These are phyloP conservation scores for Guaruba guarouba DNA, from an alignment of 2,113 vertebrate genomes.

Conservation along the genomic window DNA sequence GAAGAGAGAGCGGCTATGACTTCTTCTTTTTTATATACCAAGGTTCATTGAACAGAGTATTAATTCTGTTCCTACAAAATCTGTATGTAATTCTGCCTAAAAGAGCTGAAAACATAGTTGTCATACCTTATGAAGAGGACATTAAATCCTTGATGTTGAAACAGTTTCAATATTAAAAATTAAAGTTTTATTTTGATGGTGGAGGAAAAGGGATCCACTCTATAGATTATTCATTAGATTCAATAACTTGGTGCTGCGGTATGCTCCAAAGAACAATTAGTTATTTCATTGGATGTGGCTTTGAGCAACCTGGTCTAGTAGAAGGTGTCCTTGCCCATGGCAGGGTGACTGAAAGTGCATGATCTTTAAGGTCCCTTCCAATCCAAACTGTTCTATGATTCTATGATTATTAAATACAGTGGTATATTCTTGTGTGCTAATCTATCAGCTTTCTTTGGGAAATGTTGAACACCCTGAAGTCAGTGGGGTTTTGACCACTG, in stretches of 20 bases:
- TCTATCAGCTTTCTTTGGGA: neutral
- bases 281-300: neutral
- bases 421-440: neutral
- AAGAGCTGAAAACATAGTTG: neutral
- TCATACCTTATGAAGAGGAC: neutral
- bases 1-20: neutral
- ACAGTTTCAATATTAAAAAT: neutral
- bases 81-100: neutral
- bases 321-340: neutral
- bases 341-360: neutral
- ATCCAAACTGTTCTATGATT: neutral
- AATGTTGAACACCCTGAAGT: neutral
- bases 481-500: neutral
- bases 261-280: neutral
- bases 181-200: neutral
- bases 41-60: neutral
- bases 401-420: neutral
- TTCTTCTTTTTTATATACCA: neutral
- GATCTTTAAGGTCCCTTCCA: neutral
- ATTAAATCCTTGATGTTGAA: neutral
- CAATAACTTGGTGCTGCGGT: neutral
- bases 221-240: neutral
- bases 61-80: neutral
- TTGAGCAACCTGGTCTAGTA: neutral
- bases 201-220: neutral